Percentiles rank a stretch among this genome's conserved stretches.
These are phyloP conservation scores for Aleiodes alternator DNA, from an alignment of 2,888 invertebrate genomes.

Conservation along the genomic window DNA sequence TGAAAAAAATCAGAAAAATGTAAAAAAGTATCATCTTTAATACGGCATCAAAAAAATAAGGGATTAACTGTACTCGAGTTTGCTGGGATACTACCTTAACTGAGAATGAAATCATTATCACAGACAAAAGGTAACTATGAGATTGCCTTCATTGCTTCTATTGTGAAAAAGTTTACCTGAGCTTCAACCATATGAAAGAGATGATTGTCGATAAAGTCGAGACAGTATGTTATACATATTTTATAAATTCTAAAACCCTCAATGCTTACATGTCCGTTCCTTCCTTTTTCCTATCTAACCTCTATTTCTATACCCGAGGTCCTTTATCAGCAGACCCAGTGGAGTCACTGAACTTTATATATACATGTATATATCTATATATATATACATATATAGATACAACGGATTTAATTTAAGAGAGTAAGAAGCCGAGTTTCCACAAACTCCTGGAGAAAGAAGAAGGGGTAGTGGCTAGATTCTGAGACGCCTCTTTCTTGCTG, in stretches of 20 bases:
- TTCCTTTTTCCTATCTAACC: conserved; percentile 21
- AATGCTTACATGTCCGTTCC: neutral
- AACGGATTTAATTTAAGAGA: conserved; percentile 56
- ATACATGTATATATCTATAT: neutral
- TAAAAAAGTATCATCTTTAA: too few species aligned
- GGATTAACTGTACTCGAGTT: too few species aligned
- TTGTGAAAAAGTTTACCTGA: neutral
- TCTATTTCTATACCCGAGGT: conserved; percentile 10
- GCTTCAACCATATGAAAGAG: conserved; percentile 5
- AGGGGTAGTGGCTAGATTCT: conserved; percentile 12
- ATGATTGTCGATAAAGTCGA: conserved; percentile 31
- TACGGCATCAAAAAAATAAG: too few species aligned
- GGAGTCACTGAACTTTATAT: conserved; percentile 2
- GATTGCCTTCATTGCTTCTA: conserved; percentile 6
- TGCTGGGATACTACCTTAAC: too few species aligned
- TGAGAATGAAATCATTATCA: too few species aligned
- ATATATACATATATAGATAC: neutral
- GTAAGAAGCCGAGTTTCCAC: conserved; percentile 47
- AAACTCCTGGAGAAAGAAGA: conserved; percentile 24
- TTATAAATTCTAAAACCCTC: conserved; percentile 12
- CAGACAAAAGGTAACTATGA: neutral
- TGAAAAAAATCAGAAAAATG: too few species aligned
- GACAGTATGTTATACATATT: conserved; percentile 8
- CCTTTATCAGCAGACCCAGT: conserved; percentile 25
- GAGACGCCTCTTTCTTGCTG: conserved; percentile 7